phyloP scores from a whole-genome alignment of 1,140 invertebrate genomes.

The Calephelis nemesis region DNA sequence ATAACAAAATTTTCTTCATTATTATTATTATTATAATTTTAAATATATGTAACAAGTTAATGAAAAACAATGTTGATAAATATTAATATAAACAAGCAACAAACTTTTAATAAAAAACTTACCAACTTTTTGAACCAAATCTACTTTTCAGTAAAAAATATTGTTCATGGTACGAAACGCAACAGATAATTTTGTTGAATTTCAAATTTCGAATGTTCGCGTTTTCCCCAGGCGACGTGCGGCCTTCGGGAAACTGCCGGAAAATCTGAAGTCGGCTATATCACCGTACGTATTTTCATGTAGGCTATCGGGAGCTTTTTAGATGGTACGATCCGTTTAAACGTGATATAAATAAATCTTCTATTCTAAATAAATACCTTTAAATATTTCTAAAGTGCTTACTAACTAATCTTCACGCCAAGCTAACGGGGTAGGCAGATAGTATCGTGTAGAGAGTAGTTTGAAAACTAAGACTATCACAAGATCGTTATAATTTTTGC shows the following conservation, averaged over 20 bases:
- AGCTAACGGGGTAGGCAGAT: no score
- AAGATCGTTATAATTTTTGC: no score
- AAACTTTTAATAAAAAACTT: neutral
- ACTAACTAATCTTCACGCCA: no score
- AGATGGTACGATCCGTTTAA: neutral
- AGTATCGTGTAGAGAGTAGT: no score
- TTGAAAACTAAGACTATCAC: no score
- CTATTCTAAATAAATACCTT: no score
- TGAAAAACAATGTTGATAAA: no score
- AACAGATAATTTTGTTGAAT: slow-evolving; percentile 13
- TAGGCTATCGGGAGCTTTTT: neutral
- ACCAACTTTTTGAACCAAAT: slow-evolving; percentile 1
- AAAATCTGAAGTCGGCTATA: slow-evolving; percentile 8
- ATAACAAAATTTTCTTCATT: no score
- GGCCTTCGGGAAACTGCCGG: slow-evolving; percentile 1
- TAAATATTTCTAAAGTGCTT: no score
- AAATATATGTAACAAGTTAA: no score
- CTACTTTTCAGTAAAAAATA: neutral
- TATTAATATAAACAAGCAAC: no score
- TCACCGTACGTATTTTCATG: slow-evolving; percentile 3
- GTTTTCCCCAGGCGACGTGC: slow-evolving; percentile 14
- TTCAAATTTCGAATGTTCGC: slow-evolving; percentile 3
- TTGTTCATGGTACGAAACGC: slow-evolving; percentile 7
- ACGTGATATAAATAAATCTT: neutral
- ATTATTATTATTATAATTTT: no score